A percentile compares a stretch with the other conserved stretches of the same genome.
phyloP scores from a whole-genome alignment of 35 echinoderm and acorn worm species.

The Anneissia japonica region DNA sequence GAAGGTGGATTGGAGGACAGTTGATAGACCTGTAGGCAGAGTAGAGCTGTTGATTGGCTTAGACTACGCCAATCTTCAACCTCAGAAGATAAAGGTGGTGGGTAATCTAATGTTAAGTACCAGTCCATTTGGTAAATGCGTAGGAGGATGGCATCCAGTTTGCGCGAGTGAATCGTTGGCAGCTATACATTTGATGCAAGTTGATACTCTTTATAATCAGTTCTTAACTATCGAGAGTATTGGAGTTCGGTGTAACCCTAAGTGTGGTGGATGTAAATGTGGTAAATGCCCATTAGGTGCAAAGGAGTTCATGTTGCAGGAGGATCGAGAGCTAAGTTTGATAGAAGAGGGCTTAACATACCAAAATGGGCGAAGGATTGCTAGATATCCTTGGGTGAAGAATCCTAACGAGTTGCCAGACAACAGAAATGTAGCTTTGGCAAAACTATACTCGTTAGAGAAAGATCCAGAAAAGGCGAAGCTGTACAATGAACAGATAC shows the following conservation, averaged over 20 bases:
- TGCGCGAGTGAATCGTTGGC: not conserved
- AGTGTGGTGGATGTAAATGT: not conserved
- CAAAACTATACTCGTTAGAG: not conserved
- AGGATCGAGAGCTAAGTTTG: not conserved
- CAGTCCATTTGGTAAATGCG: not conserved
- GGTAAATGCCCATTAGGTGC: not conserved
- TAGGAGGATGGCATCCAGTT: not conserved
- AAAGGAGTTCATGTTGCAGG: not conserved
- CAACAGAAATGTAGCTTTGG: not conserved
- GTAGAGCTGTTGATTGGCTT: conserved; percentile 4
- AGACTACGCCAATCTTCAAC: conserved; percentile 1
- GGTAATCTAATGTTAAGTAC: not conserved
- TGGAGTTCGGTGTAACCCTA: not conserved
- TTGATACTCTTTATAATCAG: too few species aligned
- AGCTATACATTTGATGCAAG: too few species aligned
- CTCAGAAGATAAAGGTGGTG: not conserved
- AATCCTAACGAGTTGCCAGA: not conserved
- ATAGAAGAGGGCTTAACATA: not conserved
- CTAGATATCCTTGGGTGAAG: not conserved
- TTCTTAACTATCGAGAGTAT: not conserved
- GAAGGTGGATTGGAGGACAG: not conserved
- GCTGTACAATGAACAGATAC: not conserved
- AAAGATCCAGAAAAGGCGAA: not conserved
- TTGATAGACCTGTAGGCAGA: not conserved
- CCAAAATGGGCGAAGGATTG: not conserved